Evolutionary conservation across 2,113 vertebrate species (phyloP).

Genomic region (Hippolais icterina): DNA sequence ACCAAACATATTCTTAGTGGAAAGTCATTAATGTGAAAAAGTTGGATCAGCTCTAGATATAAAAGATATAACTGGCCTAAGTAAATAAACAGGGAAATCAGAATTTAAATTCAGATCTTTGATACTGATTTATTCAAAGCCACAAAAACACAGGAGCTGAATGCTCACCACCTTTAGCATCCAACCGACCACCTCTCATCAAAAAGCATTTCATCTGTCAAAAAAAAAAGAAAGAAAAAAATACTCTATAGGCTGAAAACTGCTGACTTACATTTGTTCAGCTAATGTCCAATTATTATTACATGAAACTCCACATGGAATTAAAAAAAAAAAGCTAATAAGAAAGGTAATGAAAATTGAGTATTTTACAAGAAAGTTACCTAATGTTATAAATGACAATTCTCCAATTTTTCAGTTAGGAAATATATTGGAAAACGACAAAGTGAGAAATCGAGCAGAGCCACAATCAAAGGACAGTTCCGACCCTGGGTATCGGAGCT

Average conservation of each 20-base stretch:
- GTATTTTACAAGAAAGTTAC: background rate
- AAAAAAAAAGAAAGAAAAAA: background rate
- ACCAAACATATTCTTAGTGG: background rate
- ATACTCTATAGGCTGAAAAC: background rate
- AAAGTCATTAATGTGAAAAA: background rate
- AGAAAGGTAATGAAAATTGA: constrained; percentile 39
- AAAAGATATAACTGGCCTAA: background rate
- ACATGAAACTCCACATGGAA: background rate
- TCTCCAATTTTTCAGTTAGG: too few relatives aligned
- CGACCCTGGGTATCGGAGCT: too few relatives aligned
- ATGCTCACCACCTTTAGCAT: background rate
- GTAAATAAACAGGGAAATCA: background rate
- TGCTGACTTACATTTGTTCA: constrained; percentile 15
- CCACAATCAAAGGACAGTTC: too few relatives aligned
- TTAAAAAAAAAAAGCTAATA: background rate
- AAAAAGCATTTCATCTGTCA: background rate
- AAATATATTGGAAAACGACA: too few relatives aligned
- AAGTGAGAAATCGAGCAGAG: too few relatives aligned
- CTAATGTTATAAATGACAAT: too few relatives aligned
- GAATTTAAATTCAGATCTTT: background rate
- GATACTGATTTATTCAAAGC: background rate
- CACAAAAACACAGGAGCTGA: background rate
- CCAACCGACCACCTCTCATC: background rate
- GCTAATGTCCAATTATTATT: constrained; percentile 7
- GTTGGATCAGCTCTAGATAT: background rate